Evolutionary conservation across 1,140 invertebrate species (phyloP).

Genomic region (Atta texana): DNA sequence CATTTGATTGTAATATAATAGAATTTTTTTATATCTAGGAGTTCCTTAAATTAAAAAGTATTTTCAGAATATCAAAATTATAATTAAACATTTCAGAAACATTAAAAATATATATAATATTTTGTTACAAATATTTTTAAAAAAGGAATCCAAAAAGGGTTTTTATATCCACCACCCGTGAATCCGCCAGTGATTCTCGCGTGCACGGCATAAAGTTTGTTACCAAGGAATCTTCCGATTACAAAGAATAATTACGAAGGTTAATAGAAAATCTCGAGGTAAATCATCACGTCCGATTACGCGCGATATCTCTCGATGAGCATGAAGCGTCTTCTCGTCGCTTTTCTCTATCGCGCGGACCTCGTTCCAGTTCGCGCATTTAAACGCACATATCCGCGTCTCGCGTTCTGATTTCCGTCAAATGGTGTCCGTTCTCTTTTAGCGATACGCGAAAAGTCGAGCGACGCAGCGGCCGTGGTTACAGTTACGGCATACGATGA

Average conservation of each 20-base stretch:
- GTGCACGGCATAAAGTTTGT: no score
- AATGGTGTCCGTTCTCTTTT: conserved; percentile 27
- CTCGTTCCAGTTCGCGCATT: conserved; percentile 4
- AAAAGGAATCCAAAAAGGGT: no score
- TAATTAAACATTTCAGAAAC: no score
- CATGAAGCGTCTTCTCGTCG: not conserved
- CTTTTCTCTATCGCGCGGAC: not conserved
- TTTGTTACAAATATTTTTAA: no score
- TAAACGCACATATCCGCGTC: conserved; percentile 12
- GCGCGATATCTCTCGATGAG: not conserved
- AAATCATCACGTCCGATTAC: conserved; percentile 30
- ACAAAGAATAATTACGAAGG: not conserved
- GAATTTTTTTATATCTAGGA: no score
- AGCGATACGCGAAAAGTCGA: conserved; percentile 45
- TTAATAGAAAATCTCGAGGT: conserved; percentile 31
- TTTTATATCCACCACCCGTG: no score
- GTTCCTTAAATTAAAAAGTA: no score
- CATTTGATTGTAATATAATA: no score
- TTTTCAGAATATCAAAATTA: no score
- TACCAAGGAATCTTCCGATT: not conserved
- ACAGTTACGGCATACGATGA: conserved; percentile 34
- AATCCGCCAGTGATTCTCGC: no score
- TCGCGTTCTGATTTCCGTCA: conserved; percentile 57
- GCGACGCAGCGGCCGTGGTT: conserved; percentile 50
- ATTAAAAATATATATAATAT: no score